Conservation (phyloP, 2,113 vertebrate genomes). For the Scomber scombrus region DNA sequence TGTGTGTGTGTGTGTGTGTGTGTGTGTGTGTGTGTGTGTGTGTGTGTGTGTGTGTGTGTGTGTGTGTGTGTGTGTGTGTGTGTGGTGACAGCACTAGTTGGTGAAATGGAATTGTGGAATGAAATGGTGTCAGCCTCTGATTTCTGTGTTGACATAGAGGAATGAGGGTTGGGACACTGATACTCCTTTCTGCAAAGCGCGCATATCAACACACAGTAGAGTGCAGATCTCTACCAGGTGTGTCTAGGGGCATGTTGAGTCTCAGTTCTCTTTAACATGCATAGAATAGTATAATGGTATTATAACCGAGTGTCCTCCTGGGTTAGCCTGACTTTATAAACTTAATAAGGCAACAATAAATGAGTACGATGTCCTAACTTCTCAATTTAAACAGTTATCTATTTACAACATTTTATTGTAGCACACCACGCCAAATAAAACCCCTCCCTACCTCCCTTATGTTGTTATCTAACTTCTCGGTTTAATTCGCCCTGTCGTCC, state of each 20-base stretch:
- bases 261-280: too few species aligned
- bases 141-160: slow-evolving; percentile 59
- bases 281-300: too few species aligned
- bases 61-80: slow-evolving; percentile 10
- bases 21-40: slow-evolving; percentile 4
- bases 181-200: slow-evolving; percentile 11
- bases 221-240: too few species aligned
- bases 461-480: slow-evolving; percentile 26
- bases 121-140: slow-evolving; percentile 42
- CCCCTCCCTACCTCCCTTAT: neutral
- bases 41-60: neutral
- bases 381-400: too few species aligned
- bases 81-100: slow-evolving; percentile 61
- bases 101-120: slow-evolving; percentile 61
- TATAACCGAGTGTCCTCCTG: too few species aligned
- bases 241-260: too few species aligned
- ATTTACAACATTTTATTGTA: too few species aligned
- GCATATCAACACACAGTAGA: neutral
- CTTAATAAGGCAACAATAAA: too few species aligned
- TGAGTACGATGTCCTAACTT: too few species aligned
- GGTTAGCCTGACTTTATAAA: too few species aligned
- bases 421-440: too few species aligned
- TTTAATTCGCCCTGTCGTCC: slow-evolving; percentile 20
- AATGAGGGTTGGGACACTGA: slow-evolving; percentile 48
- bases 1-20: neutral